Evolutionary conservation across 2,797 vertebrate species (phyloP), one percentile per base, ranked within the genome.

Genomic region (Sebastes hubbsi): DNA sequence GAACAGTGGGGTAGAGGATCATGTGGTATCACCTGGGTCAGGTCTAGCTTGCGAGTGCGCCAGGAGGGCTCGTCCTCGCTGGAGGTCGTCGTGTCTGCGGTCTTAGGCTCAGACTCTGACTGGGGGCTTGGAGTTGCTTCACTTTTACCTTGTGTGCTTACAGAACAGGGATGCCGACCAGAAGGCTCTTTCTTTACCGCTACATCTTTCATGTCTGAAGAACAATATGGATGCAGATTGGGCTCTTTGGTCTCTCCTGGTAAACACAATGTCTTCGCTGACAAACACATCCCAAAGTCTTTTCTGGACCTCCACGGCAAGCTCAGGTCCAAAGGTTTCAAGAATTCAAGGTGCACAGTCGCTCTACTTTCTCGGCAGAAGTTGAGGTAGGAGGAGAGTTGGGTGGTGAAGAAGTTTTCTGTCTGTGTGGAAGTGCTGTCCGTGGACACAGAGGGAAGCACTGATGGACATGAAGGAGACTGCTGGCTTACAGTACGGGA

Each of bases 341-440:
- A 0, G n/a, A 84, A 56, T 9, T 88, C 85, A 0, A 3, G 20
- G 42, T 68, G 66, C 1, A 2, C 11, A 2, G 27, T 2, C 2
- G 2, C 62, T 80, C 30, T 69, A 1, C 7, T 38, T 36, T 30
- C 76, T 24, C 56, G 78, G 64, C 73, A 80, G 88, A 96, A 94
- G 34, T 9, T 65, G 29, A 93, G 85, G 81, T 87, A 94, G 5
- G 80, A 86, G 36, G 86, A 91, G 22, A 94, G 79, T 24, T 85
- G 71, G 0, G 88, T 32, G 58, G 89, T 95, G 83, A 95, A 96
- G 77, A 96, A 95, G 88, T 95, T 95, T n/a, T 96, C 92, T 0
- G 96, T 97, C 85, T 97, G 96, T 2, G 95, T 96, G 16, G 89
- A 90, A 1, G 83, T 73, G 71, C 81, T 94, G 2, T 14, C 20